A percentile compares a stretch with the other conserved stretches of the same genome.
phyloP scores from a whole-genome alignment of 2,113 vertebrate genomes.

The Hippocampus guttulatus region DNA sequence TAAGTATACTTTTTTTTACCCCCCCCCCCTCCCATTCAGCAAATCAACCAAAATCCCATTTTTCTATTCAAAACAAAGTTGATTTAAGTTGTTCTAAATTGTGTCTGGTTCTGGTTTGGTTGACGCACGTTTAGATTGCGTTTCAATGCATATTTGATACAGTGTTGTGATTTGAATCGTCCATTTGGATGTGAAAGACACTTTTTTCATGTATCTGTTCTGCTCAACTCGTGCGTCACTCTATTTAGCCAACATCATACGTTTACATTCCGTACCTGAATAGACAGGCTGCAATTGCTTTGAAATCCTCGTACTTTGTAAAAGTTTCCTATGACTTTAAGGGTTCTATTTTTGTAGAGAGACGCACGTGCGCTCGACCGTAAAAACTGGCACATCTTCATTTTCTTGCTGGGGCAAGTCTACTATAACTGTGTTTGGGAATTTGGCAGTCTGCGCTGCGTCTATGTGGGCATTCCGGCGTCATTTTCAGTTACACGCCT shows the following conservation, averaged over 20 bases:
- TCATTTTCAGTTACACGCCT: too few relatives aligned
- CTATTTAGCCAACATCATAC: not conserved
- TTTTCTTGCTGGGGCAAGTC: too few relatives aligned
- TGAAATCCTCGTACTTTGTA: not conserved
- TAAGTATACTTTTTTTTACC: conserved; percentile 39
- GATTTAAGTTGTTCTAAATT: not conserved
- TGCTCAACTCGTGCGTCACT: not conserved
- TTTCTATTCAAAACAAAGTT: not conserved
- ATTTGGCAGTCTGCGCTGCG: too few relatives aligned
- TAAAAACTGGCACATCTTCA: too few relatives aligned
- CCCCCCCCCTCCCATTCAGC: not conserved
- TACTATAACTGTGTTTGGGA: too few relatives aligned
- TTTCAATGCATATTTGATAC: conserved; percentile 9
- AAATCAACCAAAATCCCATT: not conserved
- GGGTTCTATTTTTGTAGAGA: too few relatives aligned
- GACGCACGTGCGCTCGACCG: too few relatives aligned
- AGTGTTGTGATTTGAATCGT: conserved; percentile 23
- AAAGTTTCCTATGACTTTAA: not conserved
- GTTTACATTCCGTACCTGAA: not conserved
- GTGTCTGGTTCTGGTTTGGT: not conserved
- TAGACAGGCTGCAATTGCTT: not conserved
- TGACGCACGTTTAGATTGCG: conserved; percentile 5
- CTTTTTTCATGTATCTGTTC: conserved; percentile 21
- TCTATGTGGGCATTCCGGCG: too few relatives aligned
- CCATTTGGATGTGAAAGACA: conserved; percentile 30